phyloP scores from a whole-genome alignment of 2,888 invertebrate species.

The Ochropleura leucogaster region DNA sequence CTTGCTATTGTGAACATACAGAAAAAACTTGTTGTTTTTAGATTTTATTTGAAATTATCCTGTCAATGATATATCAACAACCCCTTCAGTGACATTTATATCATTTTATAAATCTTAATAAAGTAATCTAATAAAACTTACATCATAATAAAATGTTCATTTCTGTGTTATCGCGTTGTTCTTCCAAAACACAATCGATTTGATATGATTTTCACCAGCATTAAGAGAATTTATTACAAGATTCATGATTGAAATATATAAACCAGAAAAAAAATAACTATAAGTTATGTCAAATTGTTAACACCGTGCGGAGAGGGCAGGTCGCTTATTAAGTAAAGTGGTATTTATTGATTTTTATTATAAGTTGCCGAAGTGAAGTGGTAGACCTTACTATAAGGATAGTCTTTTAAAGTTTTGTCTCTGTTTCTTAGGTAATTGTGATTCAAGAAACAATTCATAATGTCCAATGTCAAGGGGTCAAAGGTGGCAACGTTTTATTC shows the following conservation, averaged over 20 bases:
- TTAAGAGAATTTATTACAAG: background rate
- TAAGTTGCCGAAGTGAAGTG: background rate
- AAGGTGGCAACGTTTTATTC: conserved; percentile 65
- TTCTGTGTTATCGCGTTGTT: background rate
- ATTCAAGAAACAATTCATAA: conserved; percentile 29
- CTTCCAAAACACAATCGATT: background rate
- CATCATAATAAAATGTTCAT: background rate
- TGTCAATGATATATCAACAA: background rate
- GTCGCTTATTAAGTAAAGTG: background rate
- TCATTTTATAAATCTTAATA: background rate
- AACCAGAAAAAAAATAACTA: background rate
- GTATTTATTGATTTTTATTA: conserved; percentile 8
- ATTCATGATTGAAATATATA: background rate
- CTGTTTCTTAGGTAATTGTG: background rate
- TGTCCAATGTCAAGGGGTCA: conserved; percentile 24
- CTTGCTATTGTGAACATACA: background rate
- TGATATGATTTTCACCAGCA: background rate
- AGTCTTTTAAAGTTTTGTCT: background rate
- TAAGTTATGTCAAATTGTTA: background rate
- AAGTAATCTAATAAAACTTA: background rate
- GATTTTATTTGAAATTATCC: background rate
- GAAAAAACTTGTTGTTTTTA: background rate
- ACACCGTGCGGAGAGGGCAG: background rate
- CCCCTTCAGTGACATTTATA: background rate
- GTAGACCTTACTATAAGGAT: background rate